Percentiles rank a stretch among this genome's conserved stretches.
phyloP scores from a whole-genome alignment of 2,888 invertebrate genomes.

The Chymomyza caudatula region DNA sequence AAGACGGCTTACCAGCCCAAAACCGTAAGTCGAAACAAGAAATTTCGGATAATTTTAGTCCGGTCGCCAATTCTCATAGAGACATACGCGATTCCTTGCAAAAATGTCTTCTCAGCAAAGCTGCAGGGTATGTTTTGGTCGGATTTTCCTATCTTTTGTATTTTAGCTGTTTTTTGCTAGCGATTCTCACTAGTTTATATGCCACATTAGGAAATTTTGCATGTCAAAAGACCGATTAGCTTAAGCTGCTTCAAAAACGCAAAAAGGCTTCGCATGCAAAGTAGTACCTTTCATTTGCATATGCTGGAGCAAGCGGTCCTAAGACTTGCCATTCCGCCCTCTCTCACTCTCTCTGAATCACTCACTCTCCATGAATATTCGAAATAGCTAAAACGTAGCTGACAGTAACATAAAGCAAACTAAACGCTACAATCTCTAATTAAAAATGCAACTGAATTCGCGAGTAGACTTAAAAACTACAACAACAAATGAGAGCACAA shows the following conservation, averaged over 20 bases:
- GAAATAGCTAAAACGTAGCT: conserved; percentile 48
- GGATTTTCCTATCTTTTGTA: neutral
- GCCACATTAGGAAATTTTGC: conserved; percentile 18
- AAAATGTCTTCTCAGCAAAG: too few relatives aligned
- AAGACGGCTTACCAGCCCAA: too few relatives aligned
- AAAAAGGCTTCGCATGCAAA: conserved; percentile 13
- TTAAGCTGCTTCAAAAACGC: neutral
- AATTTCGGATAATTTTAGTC: too few relatives aligned
- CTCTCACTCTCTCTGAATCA: neutral
- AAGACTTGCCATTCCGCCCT: too few relatives aligned
- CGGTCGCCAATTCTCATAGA: too few relatives aligned
- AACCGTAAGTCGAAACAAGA: too few relatives aligned
- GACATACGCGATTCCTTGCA: too few relatives aligned
- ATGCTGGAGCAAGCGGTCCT: neutral
- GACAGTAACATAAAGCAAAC: conserved; percentile 31
- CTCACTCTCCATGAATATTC: conserved; percentile 56
- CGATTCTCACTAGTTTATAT: neutral
- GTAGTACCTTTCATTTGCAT: neutral
- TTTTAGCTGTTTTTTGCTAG: neutral
- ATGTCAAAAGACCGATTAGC: conserved; percentile 29
- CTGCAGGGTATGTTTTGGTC: neutral
- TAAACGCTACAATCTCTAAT: conserved; percentile 47
- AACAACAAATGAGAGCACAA: conserved; percentile 36
- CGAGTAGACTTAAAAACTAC: conserved; percentile 7
- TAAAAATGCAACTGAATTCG: conserved; percentile 70